Conservation (phyloP, 2,797 vertebrate species). For the Miichthys miiuy region DNA sequence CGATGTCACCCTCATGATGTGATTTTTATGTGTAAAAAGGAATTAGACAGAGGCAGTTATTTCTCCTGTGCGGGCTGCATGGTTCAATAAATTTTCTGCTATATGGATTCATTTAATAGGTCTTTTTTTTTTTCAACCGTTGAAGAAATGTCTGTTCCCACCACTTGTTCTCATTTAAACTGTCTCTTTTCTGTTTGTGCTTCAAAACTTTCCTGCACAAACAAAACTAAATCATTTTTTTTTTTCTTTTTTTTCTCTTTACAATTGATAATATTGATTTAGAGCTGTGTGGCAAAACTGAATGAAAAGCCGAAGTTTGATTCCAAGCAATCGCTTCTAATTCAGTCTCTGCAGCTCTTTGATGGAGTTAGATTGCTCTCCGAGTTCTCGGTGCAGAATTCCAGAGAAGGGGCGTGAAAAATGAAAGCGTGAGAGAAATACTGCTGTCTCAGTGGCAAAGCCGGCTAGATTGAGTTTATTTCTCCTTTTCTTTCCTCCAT, state of each 20-base stretch:
- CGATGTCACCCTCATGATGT: conserved; percentile 32
- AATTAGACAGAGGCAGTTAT: conserved; percentile 36
- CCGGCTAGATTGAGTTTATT: conserved; percentile 53
- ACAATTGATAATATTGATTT: conserved; percentile 40
- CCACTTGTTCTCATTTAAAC: neutral
- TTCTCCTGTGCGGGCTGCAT: neutral
- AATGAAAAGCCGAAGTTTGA: conserved; percentile 34
- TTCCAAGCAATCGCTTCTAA: conserved; percentile 45
- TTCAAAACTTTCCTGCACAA: neutral
- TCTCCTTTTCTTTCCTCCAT: conserved; percentile 23
- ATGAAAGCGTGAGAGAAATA: conserved; percentile 52
- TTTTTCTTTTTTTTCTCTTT: neutral
- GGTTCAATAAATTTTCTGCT: neutral
- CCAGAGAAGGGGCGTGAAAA: conserved; percentile 43
- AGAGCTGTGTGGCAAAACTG: conserved; percentile 25
- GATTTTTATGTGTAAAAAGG: conserved; percentile 40
- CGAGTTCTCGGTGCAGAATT: conserved; percentile 40
- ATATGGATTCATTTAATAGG: conserved; percentile 12
- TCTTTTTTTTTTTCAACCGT: no score
- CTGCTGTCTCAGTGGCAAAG: conserved; percentile 57
- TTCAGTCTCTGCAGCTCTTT: conserved; percentile 44
- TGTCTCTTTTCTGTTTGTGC: neutral
- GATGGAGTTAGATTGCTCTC: conserved; percentile 57
- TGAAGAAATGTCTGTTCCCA: neutral
- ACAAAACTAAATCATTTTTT: conserved; percentile 1